Percentiles rank a stretch among this genome's conserved stretches.
These are phyloP conservation scores for Nebria brevicollis DNA, from an alignment of 2,888 invertebrate species.

Conservation along the genomic window DNA sequence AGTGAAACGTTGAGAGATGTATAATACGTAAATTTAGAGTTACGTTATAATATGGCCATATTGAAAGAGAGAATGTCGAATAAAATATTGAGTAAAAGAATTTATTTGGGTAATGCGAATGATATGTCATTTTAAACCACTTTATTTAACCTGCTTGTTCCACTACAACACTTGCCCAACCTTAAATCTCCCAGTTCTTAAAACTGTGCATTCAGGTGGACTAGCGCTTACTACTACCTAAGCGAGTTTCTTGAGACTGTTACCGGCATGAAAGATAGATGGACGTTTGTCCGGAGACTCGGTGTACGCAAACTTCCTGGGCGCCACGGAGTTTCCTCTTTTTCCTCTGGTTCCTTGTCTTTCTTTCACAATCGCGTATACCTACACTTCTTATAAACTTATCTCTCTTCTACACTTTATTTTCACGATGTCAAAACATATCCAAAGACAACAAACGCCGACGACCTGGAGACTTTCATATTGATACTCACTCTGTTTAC, in stretches of 20 bases:
- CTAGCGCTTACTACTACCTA: not conserved
- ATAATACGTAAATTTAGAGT: no score
- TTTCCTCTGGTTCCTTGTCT: not conserved
- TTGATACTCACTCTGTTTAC: slow-evolving; percentile 16
- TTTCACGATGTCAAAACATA: slow-evolving; percentile 19
- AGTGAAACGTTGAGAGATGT: no score
- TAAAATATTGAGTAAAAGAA: no score
- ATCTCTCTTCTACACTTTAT: slow-evolving; percentile 2
- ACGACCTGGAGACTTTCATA: slow-evolving; percentile 14
- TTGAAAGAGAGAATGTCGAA: no score
- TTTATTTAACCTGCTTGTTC: not conserved
- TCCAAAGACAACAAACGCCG: slow-evolving; percentile 17
- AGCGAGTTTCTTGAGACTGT: not conserved
- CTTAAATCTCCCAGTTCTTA: not conserved
- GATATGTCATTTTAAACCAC: not conserved
- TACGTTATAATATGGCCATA: no score
- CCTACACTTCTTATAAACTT: not conserved
- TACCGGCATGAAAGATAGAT: slow-evolving; percentile 9
- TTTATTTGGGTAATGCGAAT: not conserved
- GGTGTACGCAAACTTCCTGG: slow-evolving; percentile 19
- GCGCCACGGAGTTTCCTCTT: slow-evolving; percentile 19
- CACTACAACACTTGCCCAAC: not conserved
- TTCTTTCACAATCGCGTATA: not conserved
- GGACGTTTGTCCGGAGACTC: slow-evolving; percentile 14
- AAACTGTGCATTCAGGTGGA: not conserved